Base-by-base conservation (phyloP, 1,140 invertebrate genomes). In the Brachionus manjavacas region DNA sequence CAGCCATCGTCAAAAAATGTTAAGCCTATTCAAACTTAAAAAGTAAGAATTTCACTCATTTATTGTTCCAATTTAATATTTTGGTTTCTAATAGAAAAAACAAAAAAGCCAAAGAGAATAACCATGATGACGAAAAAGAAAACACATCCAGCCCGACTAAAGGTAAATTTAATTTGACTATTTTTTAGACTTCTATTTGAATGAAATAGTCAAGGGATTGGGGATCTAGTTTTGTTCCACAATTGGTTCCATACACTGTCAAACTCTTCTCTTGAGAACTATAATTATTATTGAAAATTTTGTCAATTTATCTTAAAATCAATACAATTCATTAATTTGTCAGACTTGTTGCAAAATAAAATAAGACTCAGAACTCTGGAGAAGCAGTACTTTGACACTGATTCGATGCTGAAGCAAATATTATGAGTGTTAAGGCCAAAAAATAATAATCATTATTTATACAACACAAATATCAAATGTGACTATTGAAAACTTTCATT, bases 21-120 rank as follows among this genome's bases (percentile, higher is more conserved):
- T 81, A 20, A 68, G 79, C 79, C 43, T 81, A 23, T 81, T 81
- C 20, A 81, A 81, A 55, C 79, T 81, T 14, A 81, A 81, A 81
- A 81, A 81, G 79, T 81, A 60, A 28, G 16, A 28, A 25, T n/a
- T 55, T 39, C 12, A n/a, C 8, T 43, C 7, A 11, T 49, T 76
- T 49, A n/a, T n/a, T 43, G 12, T 41, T 80, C 28, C n/a, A 31
- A 25, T 35, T 35, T 35, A 35, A 7, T 35, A 2, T 35, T 31
- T 35, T 35, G 31, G 31, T 49, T 78, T 20, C 6, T 16, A 35
- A 23, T 52, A 81, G 79, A 64, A 81, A 81, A 46, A 43, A 41
- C 52, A 81, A 81, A 68, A 81, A 81, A 68, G 52, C n/a, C 28
- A 81, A 81, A 43, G 64, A 68, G 14, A 35, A 41, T 9, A 72